These are phyloP conservation scores for Sesia apiformis DNA, from an alignment of 2,888 invertebrate genomes.

Conservation along the genomic window DNA sequence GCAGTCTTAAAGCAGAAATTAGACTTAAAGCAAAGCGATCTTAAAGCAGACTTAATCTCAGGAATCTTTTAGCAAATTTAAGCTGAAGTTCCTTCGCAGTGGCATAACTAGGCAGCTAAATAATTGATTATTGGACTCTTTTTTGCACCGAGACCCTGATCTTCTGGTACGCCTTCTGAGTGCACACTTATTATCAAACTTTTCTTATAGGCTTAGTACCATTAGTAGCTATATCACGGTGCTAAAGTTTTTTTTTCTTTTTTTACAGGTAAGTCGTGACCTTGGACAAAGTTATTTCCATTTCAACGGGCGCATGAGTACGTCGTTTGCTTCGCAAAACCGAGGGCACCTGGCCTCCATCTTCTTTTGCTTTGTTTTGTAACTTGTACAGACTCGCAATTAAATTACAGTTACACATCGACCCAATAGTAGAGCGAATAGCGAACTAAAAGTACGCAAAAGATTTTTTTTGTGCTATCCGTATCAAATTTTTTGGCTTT, in stretches of 20 bases:
- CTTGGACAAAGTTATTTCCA: slow-evolving; percentile 17
- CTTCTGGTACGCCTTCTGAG: too few species aligned
- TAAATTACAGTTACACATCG: slow-evolving; percentile 20
- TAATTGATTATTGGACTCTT: too few species aligned
- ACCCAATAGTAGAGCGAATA: slow-evolving; percentile 1
- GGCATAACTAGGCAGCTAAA: too few species aligned
- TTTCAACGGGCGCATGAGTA: slow-evolving; percentile 13
- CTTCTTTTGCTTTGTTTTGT: slow-evolving; percentile 19
- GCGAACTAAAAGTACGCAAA: background rate
- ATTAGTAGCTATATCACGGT: background rate
- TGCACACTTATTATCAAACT: too few species aligned
- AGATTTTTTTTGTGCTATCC: too few species aligned
- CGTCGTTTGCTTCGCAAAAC: slow-evolving; percentile 5
- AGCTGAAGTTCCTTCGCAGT: too few species aligned
- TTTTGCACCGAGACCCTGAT: too few species aligned
- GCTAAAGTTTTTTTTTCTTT: slow-evolving; percentile 11
- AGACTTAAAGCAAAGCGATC: too few species aligned
- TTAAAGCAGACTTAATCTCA: too few species aligned
- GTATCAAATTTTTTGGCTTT: too few species aligned
- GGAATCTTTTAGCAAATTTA: too few species aligned
- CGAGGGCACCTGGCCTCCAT: slow-evolving; percentile 14
- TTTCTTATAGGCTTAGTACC: background rate
- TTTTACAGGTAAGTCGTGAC: slow-evolving; percentile 34
- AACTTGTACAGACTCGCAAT: slow-evolving; percentile 15
- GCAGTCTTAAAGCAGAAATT: too few species aligned